Percentiles rank a stretch among this genome's conserved stretches.
Evolutionary conservation across 1,140 invertebrate genomes (phyloP).

Genomic region (Hestina assimilis): DNA sequence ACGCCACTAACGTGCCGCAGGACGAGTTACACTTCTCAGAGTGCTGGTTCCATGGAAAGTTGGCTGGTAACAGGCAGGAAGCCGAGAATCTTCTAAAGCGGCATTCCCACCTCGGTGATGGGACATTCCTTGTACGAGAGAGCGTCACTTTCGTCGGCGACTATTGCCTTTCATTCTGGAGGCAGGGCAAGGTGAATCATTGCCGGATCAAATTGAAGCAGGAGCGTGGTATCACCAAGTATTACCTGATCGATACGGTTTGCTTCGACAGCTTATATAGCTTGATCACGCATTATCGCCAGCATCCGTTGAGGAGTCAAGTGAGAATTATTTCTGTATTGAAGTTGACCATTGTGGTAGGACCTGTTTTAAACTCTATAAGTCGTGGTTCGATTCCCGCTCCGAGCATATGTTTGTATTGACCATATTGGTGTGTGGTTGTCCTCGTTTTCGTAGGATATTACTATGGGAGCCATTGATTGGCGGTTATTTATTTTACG

Average conservation of each 20-base stretch:
- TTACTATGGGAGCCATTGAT: too few relatives aligned
- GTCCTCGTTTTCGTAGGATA: too few relatives aligned
- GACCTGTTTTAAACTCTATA: not conserved
- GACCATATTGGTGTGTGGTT: too few relatives aligned
- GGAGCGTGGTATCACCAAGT: constrained; percentile 92
- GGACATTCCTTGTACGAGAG: constrained; percentile 95
- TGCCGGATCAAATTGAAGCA: constrained; percentile 95
- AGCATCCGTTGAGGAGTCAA: constrained; percentile 90
- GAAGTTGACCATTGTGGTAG: not conserved
- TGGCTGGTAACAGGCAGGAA: constrained; percentile 84
- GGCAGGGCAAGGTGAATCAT: constrained; percentile 93
- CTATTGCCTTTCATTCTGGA: constrained; percentile 97
- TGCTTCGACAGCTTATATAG: constrained; percentile 96
- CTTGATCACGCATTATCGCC: constrained; percentile 94
- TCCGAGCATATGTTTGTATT: too few relatives aligned
- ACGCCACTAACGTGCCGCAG: constrained; percentile 75
- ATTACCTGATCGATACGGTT: constrained; percentile 93
- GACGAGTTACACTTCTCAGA: constrained; percentile 97
- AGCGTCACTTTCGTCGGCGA: constrained; percentile 98
- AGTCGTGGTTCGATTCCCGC: too few relatives aligned
- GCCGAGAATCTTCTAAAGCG: constrained; percentile 88
- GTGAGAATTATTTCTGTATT: constrained; percentile 58
- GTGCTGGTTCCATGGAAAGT: constrained; percentile 96
- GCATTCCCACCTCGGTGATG: constrained; percentile 94
- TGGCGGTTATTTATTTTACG: too few relatives aligned